These are phyloP conservation scores for Isoperla grammatica DNA, from an alignment of 2,888 invertebrate species.

Conservation along the genomic window DNA sequence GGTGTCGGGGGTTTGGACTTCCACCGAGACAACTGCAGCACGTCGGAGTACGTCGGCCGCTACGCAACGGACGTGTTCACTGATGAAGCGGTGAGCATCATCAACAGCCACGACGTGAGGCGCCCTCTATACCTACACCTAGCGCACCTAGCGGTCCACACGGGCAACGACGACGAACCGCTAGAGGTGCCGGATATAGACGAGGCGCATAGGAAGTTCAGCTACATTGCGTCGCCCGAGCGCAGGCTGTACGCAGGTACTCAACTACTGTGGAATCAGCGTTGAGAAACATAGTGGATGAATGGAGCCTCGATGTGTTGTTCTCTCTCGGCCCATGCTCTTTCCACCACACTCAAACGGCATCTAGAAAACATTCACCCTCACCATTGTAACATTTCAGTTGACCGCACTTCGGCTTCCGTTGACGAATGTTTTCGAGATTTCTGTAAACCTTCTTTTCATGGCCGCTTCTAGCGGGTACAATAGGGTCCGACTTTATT, in stretches of 20 bases:
- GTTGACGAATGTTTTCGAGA: no score
- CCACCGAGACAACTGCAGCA: constrained; percentile 40
- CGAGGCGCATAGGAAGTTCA: constrained; percentile 59
- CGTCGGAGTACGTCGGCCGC: constrained; percentile 50
- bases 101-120: constrained; percentile 48
- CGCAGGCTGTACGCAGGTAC: constrained; percentile 69
- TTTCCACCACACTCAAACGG: no score
- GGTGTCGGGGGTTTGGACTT: constrained; percentile 43
- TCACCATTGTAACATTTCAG: no score
- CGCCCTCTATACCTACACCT: constrained; percentile 73
- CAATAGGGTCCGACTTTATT: no score
- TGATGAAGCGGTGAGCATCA: constrained; percentile 49
- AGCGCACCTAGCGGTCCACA: constrained; percentile 74
- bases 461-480: no score
- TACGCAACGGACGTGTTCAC: constrained; percentile 70
- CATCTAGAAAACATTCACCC: no score
- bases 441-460: no score
- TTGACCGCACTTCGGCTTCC: no score
- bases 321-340: no score
- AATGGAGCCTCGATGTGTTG: no score
- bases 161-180: constrained; percentile 60
- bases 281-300: no score
- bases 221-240: constrained; percentile 60
- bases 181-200: constrained; percentile 55
- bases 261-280: neutral